Evolutionary conservation across 2,797 vertebrate species (phyloP).

Genomic region (Cyprinella venusta): DNA sequence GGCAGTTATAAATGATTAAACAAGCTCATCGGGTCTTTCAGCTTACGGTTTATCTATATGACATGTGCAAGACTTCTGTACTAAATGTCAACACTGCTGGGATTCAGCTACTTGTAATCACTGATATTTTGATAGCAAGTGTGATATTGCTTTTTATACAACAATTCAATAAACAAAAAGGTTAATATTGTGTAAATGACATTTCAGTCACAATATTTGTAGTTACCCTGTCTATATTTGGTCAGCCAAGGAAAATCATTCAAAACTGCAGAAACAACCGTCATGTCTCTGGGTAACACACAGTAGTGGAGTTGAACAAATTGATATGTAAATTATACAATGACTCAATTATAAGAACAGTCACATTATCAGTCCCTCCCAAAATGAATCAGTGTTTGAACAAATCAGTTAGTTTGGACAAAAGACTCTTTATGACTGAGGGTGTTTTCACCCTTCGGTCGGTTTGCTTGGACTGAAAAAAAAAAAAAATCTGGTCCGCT

Average conservation of each 20-base stretch:
- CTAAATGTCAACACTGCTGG: not conserved
- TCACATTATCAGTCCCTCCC: not conserved
- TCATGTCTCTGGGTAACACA: not conserved
- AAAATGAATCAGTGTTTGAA: not conserved
- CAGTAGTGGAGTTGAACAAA: not conserved
- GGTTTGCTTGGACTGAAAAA: too few species aligned
- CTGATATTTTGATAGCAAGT: not conserved
- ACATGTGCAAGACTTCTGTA: not conserved
- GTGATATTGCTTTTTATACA: not conserved
- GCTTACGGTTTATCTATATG: constrained; percentile 9
- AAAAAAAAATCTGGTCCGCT: too few species aligned
- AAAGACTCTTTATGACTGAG: too few species aligned
- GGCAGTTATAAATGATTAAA: constrained; percentile 2
- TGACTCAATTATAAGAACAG: not conserved
- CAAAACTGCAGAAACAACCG: not conserved
- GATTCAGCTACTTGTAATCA: not conserved
- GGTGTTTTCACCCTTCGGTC: too few species aligned
- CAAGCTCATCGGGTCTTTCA: constrained; percentile 18
- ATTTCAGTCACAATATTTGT: not conserved
- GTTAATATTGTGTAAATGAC: not conserved
- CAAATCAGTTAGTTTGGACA: not conserved
- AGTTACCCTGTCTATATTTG: not conserved
- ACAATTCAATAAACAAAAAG: not conserved
- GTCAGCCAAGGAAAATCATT: not conserved
- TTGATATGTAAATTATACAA: not conserved